phyloP scores from a whole-genome alignment of 2,888 invertebrate species.

The Exephanes ischioxanthus region DNA sequence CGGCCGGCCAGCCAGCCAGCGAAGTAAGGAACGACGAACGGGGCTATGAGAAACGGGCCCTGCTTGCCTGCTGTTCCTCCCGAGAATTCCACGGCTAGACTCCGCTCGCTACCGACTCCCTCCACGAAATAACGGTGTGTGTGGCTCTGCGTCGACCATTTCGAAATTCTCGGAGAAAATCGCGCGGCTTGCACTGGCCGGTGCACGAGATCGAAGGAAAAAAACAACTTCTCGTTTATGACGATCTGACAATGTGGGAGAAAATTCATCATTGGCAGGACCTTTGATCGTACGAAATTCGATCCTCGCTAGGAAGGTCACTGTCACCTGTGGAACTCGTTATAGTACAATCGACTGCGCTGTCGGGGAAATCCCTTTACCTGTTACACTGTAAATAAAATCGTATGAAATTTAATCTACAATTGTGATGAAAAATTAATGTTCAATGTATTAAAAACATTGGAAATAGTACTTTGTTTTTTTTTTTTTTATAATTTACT shows the following conservation, averaged over 20 bases:
- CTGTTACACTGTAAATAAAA: background rate
- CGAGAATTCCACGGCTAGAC: constrained; percentile 50
- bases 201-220: background rate
- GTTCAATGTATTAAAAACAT: no score
- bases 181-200: constrained; percentile 16
- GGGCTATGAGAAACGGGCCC: constrained; percentile 43
- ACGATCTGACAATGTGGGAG: background rate
- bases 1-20: constrained; percentile 16
- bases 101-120: constrained; percentile 31
- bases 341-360: background rate
- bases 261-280: background rate
- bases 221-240: background rate
- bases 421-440: no score
- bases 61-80: constrained; percentile 64
- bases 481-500: no score
- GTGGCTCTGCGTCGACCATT: constrained; percentile 28
- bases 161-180: constrained; percentile 52
- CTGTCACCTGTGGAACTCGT: background rate
- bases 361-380: background rate
- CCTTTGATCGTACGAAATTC: background rate
- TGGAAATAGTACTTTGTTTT: no score
- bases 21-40: constrained; percentile 33
- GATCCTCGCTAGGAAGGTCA: background rate
- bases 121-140: constrained; percentile 48
- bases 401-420: no score